Evolutionary conservation across 2,113 vertebrate genomes (phyloP).

Genomic region (Xenus cinereus): DNA sequence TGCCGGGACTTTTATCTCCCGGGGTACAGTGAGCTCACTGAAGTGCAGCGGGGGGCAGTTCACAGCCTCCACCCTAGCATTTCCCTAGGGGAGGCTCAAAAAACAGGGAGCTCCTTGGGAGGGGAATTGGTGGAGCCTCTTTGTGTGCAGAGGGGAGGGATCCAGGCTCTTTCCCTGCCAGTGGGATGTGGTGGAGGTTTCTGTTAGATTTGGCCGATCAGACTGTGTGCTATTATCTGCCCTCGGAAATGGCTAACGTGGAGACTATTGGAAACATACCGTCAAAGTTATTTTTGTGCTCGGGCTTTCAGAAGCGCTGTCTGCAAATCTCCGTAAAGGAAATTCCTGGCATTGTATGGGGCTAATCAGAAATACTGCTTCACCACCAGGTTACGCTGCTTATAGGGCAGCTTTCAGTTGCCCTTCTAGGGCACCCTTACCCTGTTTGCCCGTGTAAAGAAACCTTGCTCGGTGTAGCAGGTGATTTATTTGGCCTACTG

Average conservation of each 20-base stretch:
- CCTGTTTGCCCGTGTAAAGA: not conserved
- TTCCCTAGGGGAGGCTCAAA: not conserved
- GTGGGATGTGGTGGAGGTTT: constrained; percentile 7
- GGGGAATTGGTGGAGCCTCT: not conserved
- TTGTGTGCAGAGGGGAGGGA: not conserved
- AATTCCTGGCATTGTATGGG: constrained; percentile 56
- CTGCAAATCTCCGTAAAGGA: constrained; percentile 38
- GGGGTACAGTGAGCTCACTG: rapidly evolving
- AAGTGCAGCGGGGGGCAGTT: not conserved
- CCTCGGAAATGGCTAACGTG: not conserved
- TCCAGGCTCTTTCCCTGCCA: not conserved
- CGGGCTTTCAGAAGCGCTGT: constrained; percentile 7
- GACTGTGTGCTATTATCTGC: not conserved
- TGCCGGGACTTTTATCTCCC: not conserved
- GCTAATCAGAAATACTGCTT: constrained; percentile 28
- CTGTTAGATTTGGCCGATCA: constrained; percentile 3
- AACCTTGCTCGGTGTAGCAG: not conserved
- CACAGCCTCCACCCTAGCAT: rapidly evolving
- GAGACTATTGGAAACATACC: constrained; percentile 35
- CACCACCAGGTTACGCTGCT: not conserved
- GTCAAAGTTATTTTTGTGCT: constrained; percentile 34
- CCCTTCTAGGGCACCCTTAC: not conserved
- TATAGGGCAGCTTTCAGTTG: not conserved
- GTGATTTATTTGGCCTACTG: not conserved
- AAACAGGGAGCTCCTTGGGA: not conserved